Conservation (phyloP, 1,140 invertebrate species). For the Probaryconus sp. region DNA sequence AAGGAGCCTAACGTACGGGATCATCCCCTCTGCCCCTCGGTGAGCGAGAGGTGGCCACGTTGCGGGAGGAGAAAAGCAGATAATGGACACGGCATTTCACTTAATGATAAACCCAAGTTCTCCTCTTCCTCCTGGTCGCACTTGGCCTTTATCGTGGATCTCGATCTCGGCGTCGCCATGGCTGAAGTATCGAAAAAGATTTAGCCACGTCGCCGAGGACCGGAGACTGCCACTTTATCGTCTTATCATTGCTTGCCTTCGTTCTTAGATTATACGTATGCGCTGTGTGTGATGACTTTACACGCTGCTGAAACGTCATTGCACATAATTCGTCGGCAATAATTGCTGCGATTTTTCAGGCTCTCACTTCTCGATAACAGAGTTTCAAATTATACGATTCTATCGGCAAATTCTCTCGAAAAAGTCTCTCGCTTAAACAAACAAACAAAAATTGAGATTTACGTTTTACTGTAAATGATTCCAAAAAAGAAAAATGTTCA, state of each 20-base stretch:
- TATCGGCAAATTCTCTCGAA: too few species aligned
- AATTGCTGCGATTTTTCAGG: slow-evolving; percentile 55
- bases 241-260: slow-evolving; percentile 42
- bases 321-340: slow-evolving; percentile 56
- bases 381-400: slow-evolving; percentile 51
- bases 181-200: slow-evolving; percentile 60
- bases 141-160: slow-evolving; percentile 58
- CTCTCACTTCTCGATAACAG: slow-evolving; percentile 34
- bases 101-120: slow-evolving; percentile 76
- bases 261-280: slow-evolving; percentile 38
- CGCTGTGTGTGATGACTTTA: slow-evolving; percentile 52
- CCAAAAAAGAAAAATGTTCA: too few species aligned
- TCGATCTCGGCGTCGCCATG: slow-evolving; percentile 63
- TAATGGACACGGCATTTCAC: slow-evolving; percentile 78
- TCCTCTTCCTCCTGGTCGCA: slow-evolving; percentile 50
- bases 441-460: too few species aligned
- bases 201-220: slow-evolving; percentile 38
- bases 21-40: slow-evolving; percentile 47
- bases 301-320: slow-evolving; percentile 47
- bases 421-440: too few species aligned
- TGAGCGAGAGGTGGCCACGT: slow-evolving; percentile 43
- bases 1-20: slow-evolving; percentile 55
- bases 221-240: slow-evolving; percentile 36
- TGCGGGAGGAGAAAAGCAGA: slow-evolving; percentile 69
- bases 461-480: too few species aligned